Base-by-base conservation (phyloP, 2,797 vertebrate genomes). In the Polyboroides typus region DNA sequence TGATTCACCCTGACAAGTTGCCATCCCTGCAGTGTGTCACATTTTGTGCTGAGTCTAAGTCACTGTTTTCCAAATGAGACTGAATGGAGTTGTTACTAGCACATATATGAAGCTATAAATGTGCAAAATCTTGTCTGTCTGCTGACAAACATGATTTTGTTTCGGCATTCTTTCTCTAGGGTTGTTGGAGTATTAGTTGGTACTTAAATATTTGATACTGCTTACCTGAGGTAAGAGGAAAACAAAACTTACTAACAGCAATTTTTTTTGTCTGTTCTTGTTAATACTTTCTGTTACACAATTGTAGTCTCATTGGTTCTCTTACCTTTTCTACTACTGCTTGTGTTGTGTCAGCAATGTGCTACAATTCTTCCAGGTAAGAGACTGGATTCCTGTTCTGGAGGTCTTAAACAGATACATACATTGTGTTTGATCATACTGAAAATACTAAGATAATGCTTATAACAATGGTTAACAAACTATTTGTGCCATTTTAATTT, bases 1-100 rank as follows among this genome's bases (percentile, higher is more conserved):
- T 75, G 48, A 75, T 90, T 89, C 48, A 23, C 45, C 68, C 66
- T 82, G 79, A 67, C 63, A 90, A 86, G 58, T 71, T 93, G 26
- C 12, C 14, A 17, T 89, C 42, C 13, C 40, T 80, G 42, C 47
- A 45, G 33, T 0, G 0, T 47, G 29, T 78, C 50, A n/a, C 13
- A 31, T n/a, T 86, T 93, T 63, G 22, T 66, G 64, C 26, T 6
- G 5, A 64, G 48, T 75, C 42, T 33, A 44, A 73, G 58, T 75
- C 38, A 15, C 52, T 33, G 29, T 63, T 95, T 87, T 63, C 29
- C 40, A 50, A 10, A 45, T 63, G 40, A 80, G 64, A 29, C n/a
- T 72, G 59, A 19, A 31, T 60, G 18, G 22, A 82, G 14, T 63
- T 73, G 16, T 91, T 80, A 23, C 22, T 53, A 62, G 58, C 12